phyloP scores from a whole-genome alignment of 2,888 invertebrate species.

The Megamerina dolium region DNA sequence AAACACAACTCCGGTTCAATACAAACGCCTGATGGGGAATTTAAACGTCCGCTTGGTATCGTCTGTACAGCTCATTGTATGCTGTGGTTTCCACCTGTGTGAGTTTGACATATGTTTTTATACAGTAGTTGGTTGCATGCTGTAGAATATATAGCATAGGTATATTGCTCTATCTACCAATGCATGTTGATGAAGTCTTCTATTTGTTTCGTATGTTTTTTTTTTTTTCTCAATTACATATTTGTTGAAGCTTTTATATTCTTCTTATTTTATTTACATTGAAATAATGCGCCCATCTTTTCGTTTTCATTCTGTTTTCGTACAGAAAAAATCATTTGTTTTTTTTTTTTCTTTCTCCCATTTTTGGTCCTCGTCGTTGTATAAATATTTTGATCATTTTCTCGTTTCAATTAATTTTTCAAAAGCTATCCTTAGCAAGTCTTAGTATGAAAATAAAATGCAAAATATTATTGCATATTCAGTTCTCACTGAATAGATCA shows the following conservation, averaged over 20 bases:
- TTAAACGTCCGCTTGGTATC: slow-evolving; percentile 45
- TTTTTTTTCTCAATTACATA: not conserved
- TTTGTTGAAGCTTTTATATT: slow-evolving; percentile 8
- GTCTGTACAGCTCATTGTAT: slow-evolving; percentile 47
- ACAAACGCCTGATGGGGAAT: slow-evolving; percentile 46
- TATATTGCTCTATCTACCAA: not conserved
- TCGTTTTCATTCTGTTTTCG: no score
- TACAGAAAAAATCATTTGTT: no score
- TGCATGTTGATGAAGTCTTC: not conserved
- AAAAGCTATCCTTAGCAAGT: no score
- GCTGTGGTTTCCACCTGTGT: slow-evolving; percentile 47
- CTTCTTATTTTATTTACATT: no score
- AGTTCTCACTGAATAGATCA: no score
- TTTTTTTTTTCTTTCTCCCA: no score
- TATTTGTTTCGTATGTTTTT: not conserved
- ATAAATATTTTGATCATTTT: no score
- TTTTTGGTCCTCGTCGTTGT: no score
- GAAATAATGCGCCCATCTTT: no score
- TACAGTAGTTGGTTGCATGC: not conserved
- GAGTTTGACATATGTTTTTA: slow-evolving; percentile 25
- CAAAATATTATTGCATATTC: no score
- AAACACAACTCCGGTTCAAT: slow-evolving; percentile 46
- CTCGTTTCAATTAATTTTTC: slow-evolving; percentile 15
- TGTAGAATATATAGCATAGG: no score
- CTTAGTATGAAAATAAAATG: no score